Evolutionary conservation across 37 sponge, comb jelly and placozoan species (phyloP).

Genomic region (Mnemiopsis leidyi): DNA sequence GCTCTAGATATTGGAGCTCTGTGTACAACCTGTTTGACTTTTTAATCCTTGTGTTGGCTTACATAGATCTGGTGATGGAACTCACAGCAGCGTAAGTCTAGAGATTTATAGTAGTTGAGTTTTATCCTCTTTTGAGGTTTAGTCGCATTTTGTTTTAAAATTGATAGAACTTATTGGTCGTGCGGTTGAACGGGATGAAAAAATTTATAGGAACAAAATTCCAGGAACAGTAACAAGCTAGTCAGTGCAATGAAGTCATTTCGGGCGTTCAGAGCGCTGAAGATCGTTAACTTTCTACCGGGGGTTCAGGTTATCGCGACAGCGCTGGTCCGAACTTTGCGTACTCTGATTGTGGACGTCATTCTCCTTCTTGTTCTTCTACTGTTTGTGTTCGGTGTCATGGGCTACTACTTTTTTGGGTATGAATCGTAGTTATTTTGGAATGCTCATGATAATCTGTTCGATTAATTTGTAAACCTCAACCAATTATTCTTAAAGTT

Average conservation of each 20-base stretch:
- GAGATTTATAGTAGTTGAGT: not conserved
- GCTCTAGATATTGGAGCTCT: not conserved
- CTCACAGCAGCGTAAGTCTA: not conserved
- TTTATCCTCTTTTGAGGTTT: no score
- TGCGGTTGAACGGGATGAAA: no score
- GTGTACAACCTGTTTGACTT: slow-evolving; percentile 1
- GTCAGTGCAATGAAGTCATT: slow-evolving; percentile 19
- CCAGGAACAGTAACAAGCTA: not conserved
- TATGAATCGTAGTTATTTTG: not conserved
- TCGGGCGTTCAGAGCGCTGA: slow-evolving; percentile 19
- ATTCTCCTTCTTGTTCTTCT: slow-evolving; percentile 45
- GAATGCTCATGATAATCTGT: not conserved
- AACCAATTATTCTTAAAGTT: no score
- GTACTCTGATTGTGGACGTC: slow-evolving; percentile 1
- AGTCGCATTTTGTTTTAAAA: no score
- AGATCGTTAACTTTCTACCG: not conserved
- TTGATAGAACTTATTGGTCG: no score
- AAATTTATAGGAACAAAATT: no score
- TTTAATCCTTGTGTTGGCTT: not conserved
- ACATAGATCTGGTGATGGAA: not conserved
- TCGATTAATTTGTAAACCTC: no score
- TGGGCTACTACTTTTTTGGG: slow-evolving; percentile 58
- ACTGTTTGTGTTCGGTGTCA: slow-evolving; percentile 9
- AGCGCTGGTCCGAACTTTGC: not conserved
- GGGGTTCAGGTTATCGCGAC: slow-evolving; percentile 30